Base-by-base conservation (phyloP, 2,797 vertebrate species). In the Chrysolophus pictus region DNA sequence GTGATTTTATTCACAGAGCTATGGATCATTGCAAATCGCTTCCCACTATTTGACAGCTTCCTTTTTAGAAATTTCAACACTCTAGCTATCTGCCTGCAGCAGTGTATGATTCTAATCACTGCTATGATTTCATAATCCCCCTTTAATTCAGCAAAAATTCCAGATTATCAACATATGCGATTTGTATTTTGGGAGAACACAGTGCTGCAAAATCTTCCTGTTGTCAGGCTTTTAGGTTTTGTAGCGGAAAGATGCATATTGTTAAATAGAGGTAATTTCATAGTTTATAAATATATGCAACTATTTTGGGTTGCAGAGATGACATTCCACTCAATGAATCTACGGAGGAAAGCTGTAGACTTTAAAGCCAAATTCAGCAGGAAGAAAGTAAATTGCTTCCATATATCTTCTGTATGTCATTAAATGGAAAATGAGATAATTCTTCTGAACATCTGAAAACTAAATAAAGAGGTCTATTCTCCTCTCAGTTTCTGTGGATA, bases 341-440 rank as follows among this genome's bases (percentile, higher is more conserved):
- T 91, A 88, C 82, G 83, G 89, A 88, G 67, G 82, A 91, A 95
- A 88, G 62, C 86, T 91, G 64, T 55, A 84, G 72, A 91, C 65
- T 94, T 94, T 92, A 88, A 94, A 95, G 85, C 91, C 92, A 96
- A 92, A 95, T 96, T 95, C 93, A 96, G 88, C 90, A 95, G 85
- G 95, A 95, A 95, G 91, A 95, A 96, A 88, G 94, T 89, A 96
- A 95, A 96, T 94, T 93, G 67, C 94, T 97, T 95, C 93, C 93
- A 95, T 95, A 91, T 94, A 95, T 95, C 92, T 96, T 94, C 95
- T 96, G 90, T 87, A 91, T 95, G 81, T 88, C 88, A 92, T 91
- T 90, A 96, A 70, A 88, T 85, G 78, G 73, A 82, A 94, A 96
- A 96, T 86, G 64, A 95, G 93, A 94, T 93, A 96, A 96, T 95